Evolutionary conservation across 2,113 vertebrate genomes (phyloP).

Genomic region (Telmatochromis bifrenatus): DNA sequence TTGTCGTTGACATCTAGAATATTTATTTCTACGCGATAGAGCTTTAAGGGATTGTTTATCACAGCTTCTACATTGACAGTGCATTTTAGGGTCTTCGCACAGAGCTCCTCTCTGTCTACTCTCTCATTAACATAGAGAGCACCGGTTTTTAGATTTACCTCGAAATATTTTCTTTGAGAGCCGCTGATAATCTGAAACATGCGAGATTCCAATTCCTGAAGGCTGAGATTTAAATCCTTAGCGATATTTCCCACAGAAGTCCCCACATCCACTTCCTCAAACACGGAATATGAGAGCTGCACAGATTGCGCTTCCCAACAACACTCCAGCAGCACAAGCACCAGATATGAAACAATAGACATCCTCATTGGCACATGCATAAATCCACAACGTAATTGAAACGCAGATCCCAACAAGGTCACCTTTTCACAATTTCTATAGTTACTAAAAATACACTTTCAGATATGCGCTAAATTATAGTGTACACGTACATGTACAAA

Average conservation of each 20-base stretch:
- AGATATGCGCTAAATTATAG: background rate
- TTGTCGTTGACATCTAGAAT: conserved; percentile 68
- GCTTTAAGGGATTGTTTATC: conserved; percentile 52
- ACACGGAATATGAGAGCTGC: conserved; percentile 47
- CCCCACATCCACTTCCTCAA: conserved; percentile 52
- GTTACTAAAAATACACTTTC: background rate
- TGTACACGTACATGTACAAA: background rate
- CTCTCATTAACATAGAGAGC: conserved; percentile 32
- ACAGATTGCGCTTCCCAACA: conserved; percentile 27
- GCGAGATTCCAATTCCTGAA: conserved; percentile 38
- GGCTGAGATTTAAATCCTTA: conserved; percentile 48
- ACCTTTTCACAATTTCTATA: background rate
- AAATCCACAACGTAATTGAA: background rate
- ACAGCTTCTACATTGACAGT: conserved; percentile 43
- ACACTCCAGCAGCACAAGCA: conserved; percentile 4
- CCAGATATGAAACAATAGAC: background rate
- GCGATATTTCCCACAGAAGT: conserved; percentile 54
- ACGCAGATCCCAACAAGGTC: background rate
- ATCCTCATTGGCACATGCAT: background rate
- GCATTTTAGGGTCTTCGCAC: conserved; percentile 11
- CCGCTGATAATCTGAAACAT: conserved; percentile 48
- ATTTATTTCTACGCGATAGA: conserved; percentile 52
- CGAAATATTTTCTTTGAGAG: conserved; percentile 45
- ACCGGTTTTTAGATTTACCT: conserved; percentile 55
- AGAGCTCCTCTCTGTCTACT: conserved; percentile 50